Base-by-base conservation (phyloP, 1,140 invertebrate species). In the Brachystomella parvula region DNA sequence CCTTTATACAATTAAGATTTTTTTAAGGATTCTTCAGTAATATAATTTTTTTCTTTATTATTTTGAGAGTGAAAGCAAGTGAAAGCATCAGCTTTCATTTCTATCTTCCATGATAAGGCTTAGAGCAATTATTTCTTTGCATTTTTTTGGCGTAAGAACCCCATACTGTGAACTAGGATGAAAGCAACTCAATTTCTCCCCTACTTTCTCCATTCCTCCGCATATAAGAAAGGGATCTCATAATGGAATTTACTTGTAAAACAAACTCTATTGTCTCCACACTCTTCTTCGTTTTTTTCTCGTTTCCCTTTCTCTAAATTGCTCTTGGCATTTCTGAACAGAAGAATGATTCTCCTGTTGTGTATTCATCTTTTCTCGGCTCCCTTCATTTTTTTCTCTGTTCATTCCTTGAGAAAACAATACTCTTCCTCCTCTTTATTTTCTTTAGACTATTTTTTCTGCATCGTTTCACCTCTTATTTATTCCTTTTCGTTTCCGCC, bases 171-270 rank as follows among this genome's bases (percentile, higher is more conserved):
- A n/a, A n/a, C n/a, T n/a, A n/a, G n/a, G n/a, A n/a, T n/a, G n/a
- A n/a, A 65, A 64, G 60, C 29, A 35, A 64, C 31, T 19, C 47
- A 28, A 33, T 39, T 65, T 65, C 57, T 57, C 64, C 64, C 33
- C 44, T n/a, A n/a, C n/a, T n/a, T 53, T 65, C 35, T 35, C 57
- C 60, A 35, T 65, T 58, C 49, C 47, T 49, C 49, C 47, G 29
- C 47, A 32, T n/a, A n/a, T 6, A 19, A 39, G 35, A 39, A 39
- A 39, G 19, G 3, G 39, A 65, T 53, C 35, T 65, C 64, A 65
- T 65, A 65, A 65, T 65, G 64, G 64, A 65, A 65, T 65, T 65
- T 65, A 57, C 64, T 65, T 65, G 64, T 65, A 59, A 59, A 65
- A 59, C 64, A 65, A 65, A 60, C 44, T 59, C 56, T 57, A 59